Base-by-base conservation (phyloP, 2,113 vertebrate species). In the Orycteropus afer region DNA sequence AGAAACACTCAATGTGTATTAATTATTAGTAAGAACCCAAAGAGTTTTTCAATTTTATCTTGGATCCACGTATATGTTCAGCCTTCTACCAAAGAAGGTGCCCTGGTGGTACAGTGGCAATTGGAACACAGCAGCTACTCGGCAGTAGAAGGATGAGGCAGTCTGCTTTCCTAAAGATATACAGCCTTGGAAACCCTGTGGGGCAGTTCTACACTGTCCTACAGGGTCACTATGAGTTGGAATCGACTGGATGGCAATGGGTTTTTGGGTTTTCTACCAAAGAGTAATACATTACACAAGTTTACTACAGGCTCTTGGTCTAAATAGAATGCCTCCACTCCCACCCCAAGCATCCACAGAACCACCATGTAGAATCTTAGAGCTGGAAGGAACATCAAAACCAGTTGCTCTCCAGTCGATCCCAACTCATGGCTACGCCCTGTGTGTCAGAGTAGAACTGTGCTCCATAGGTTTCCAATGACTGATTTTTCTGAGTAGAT, bases 21-120 rank as follows among this genome's bases (percentile, higher is more conserved):
- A 82, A 47, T 82, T 63, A 57, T 93, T 74, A 73, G 77, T 45
- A 92, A 49, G 78, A 86, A 81, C 55, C 42, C 57, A 77, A 61
- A 81, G n/a, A 73, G 25, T 86, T 95, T 53, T 42, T 49, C 9
- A 5, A 5, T 80, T 45, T 22, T 40, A 11, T n/a, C 34, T 37
- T 51, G 42, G 37, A 53, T 57, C n/a, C 17, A 32, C 53, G 40
- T 69, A 57, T 5, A 22, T 23, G 63, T 67, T 82, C 40, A 97
- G 40, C 45, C 25, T 88, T 37, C 61, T 65, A 32, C 15, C 12
- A 34, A 65, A 65, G 61, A 71, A 71, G 69, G 13, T 40, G 37
- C 7, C 37, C 37, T 71, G 69, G 69, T 9, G 18, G 8, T 11
- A 10, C 22, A 23, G 20, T 40, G 20, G 18, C 37, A 1, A 20